Percentiles rank a stretch among this genome's conserved stretches.
Conservation (phyloP, 1,140 invertebrate genomes). For the Metaphire vulgaris region DNA sequence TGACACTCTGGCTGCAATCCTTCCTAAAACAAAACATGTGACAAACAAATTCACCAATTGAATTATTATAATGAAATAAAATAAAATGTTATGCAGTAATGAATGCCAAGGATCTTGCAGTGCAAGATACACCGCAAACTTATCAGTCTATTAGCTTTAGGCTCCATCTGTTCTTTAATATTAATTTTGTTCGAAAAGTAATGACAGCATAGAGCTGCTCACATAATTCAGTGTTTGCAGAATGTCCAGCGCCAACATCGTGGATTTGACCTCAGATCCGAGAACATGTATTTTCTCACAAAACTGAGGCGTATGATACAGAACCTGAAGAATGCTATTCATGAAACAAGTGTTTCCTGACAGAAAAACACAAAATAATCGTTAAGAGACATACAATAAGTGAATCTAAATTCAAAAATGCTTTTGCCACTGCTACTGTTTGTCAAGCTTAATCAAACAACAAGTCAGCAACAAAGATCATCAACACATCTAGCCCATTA, state of each 20-base stretch:
- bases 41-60: background rate
- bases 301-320: background rate
- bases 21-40: background rate
- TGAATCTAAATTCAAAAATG: no score
- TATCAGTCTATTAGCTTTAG: no score
- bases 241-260: background rate
- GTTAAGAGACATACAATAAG: background rate
- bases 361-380: background rate
- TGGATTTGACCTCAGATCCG: background rate
- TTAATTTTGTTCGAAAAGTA: background rate
- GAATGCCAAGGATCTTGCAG: no score
- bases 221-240: background rate
- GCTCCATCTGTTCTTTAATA: no score
- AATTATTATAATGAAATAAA: background rate
- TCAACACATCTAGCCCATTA: no score
- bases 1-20: background rate
- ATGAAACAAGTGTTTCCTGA: background rate
- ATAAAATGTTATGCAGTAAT: no score
- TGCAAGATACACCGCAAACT: no score
- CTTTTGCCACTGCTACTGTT: no score
- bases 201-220: background rate
- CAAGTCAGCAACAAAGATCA: background rate
- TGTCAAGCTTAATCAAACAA: background rate
- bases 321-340: background rate
- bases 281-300: background rate